These are phyloP conservation scores for Uloborus diversus DNA, from an alignment of 1,140 invertebrate genomes.

Conservation along the genomic window DNA sequence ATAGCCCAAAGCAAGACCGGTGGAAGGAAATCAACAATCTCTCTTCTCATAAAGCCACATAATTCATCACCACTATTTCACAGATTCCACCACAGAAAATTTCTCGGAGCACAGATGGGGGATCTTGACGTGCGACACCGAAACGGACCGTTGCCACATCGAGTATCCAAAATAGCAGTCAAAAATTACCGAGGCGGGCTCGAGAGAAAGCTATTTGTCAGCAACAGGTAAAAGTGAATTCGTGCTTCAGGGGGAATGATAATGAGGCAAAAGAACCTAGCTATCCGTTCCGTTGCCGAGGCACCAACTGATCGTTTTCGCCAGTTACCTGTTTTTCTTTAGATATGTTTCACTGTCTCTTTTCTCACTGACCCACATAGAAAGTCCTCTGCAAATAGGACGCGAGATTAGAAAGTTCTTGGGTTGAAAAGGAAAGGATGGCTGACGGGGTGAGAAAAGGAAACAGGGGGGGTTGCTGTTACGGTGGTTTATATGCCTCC, in stretches of 20 bases:
- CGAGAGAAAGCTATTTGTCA: background rate
- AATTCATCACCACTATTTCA: too few relatives aligned
- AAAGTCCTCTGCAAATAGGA: slow-evolving; percentile 42
- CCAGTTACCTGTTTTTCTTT: slow-evolving; percentile 44
- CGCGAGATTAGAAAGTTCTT: slow-evolving; percentile 51
- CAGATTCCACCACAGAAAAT: too few relatives aligned
- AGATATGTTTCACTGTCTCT: slow-evolving; percentile 11
- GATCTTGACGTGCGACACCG: too few relatives aligned
- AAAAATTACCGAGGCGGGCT: slow-evolving; percentile 12
- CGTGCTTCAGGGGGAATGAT: slow-evolving; percentile 4
- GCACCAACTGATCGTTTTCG: slow-evolving; percentile 31
- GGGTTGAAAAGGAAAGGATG: slow-evolving; percentile 32
- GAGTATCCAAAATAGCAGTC: too few relatives aligned
- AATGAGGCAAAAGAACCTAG: slow-evolving; percentile 21
- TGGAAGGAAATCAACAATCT: too few relatives aligned
- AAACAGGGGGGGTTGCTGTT: slow-evolving; percentile 16
- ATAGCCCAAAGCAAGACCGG: too few relatives aligned
- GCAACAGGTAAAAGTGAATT: slow-evolving; percentile 29
- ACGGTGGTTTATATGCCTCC: background rate
- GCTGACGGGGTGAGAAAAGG: background rate
- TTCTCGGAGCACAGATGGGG: too few relatives aligned
- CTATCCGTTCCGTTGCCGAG: slow-evolving; percentile 2
- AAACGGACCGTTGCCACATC: too few relatives aligned
- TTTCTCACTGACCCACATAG: slow-evolving; percentile 38
- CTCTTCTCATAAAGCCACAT: too few relatives aligned